A percentile compares a stretch with the other conserved stretches of the same genome.
Conservation (phyloP, 1,140 invertebrate genomes). For the Paralvinella palmiformis region DNA sequence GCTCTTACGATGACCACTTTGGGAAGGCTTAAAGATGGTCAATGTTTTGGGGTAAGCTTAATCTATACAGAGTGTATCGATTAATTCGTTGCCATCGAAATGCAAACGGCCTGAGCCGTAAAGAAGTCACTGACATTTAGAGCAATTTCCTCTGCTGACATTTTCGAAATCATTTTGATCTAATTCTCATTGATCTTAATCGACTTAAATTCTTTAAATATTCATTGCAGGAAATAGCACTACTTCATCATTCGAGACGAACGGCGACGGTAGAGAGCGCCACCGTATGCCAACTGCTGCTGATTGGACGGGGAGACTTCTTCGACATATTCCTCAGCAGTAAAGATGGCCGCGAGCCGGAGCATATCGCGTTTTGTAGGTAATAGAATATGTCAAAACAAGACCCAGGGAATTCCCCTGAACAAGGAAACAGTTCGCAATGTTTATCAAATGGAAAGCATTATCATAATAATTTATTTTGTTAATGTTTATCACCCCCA, state of each 20-base stretch:
- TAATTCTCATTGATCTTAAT: too few species aligned
- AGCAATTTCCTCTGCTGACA: too few species aligned
- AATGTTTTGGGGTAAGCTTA: constrained; percentile 17
- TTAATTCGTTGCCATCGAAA: too few species aligned
- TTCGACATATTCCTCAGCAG: constrained; percentile 18
- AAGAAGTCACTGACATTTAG: too few species aligned
- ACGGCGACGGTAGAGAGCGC: constrained; percentile 14
- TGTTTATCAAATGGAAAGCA: not conserved
- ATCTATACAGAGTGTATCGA: too few species aligned
- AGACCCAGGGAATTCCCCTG: not conserved
- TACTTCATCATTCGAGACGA: constrained; percentile 15
- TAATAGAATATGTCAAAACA: not conserved
- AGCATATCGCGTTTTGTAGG: not conserved
- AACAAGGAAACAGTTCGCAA: not conserved
- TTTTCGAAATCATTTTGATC: too few species aligned
- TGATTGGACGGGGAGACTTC: constrained; percentile 18
- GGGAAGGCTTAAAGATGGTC: constrained; percentile 10
- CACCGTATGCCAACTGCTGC: constrained; percentile 10
- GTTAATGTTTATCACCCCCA: not conserved
- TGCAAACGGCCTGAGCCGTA: too few species aligned
- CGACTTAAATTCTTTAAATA: too few species aligned
- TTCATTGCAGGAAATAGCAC: constrained; percentile 18
- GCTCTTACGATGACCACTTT: not conserved
- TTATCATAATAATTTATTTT: not conserved
- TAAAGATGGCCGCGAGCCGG: not conserved